phyloP scores from a whole-genome alignment of 1,140 invertebrate genomes.

The Hypothenemus hampei region DNA sequence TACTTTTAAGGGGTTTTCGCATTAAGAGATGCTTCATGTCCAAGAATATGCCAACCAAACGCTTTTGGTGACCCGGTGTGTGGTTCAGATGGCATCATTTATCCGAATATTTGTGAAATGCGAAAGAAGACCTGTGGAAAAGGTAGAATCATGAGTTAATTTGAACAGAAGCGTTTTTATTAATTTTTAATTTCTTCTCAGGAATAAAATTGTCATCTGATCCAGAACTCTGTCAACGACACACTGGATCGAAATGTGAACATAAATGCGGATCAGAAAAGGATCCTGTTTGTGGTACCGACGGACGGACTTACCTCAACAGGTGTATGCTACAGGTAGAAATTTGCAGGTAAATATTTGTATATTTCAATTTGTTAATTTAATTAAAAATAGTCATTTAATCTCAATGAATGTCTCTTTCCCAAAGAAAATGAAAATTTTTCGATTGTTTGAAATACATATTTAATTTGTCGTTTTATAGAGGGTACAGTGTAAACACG shows the following conservation, averaged over 20 bases:
- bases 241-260: constrained; percentile 70
- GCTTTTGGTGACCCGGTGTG: constrained; percentile 77
- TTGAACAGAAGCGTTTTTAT: no score
- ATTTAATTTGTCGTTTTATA: no score
- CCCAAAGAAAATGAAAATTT: no score
- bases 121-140: constrained; percentile 86
- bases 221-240: constrained; percentile 57
- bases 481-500: no score
- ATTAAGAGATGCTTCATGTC: constrained; percentile 62
- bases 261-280: constrained; percentile 72
- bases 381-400: no score
- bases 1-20: constrained; percentile 36
- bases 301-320: constrained; percentile 85
- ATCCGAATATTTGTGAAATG: constrained; percentile 87
- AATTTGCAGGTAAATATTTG: constrained; percentile 60
- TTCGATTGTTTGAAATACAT: no score
- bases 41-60: constrained; percentile 70
- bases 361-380: not conserved
- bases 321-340: constrained; percentile 86
- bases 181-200: constrained; percentile 23
- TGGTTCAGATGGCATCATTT: constrained; percentile 80
- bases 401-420: no score
- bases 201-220: constrained; percentile 39
- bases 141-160: no score
- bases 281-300: constrained; percentile 85